These are phyloP conservation scores for Melanotaenia parkinsoni DNA, from an alignment of 2,797 vertebrate species.

Conservation along the genomic window DNA sequence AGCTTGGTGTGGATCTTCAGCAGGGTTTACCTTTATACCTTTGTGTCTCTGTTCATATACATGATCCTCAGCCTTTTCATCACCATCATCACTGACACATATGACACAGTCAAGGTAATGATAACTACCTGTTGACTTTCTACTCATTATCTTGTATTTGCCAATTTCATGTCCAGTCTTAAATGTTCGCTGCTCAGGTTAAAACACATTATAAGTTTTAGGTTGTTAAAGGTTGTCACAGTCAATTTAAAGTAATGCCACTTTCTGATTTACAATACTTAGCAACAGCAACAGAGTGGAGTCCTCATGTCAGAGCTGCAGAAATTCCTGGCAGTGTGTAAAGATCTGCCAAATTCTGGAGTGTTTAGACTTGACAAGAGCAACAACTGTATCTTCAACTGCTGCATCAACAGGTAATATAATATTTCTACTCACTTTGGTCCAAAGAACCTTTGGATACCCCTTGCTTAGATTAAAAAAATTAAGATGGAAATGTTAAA, in stretches of 20 bases:
- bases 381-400: slow-evolving; percentile 56
- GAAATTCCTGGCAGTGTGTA: slow-evolving; percentile 88
- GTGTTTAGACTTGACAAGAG: slow-evolving; percentile 85
- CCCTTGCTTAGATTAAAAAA: not conserved
- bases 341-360: slow-evolving; percentile 91
- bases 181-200: not conserved
- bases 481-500: not conserved
- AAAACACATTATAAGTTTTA: not conserved
- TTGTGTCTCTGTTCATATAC: slow-evolving; percentile 84
- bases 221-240: not conserved
- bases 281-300: slow-evolving; percentile 91
- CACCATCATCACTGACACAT: slow-evolving; percentile 92
- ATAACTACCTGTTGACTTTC: not conserved
- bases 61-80: slow-evolving; percentile 86
- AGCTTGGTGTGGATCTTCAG: slow-evolving; percentile 93
- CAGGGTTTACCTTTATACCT: slow-evolving; percentile 89
- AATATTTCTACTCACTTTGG: not conserved
- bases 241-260: not conserved
- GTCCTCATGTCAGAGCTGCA: slow-evolving; percentile 87
- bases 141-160: not conserved
- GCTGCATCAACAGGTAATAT: slow-evolving; percentile 76
- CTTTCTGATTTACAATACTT: slow-evolving; percentile 3
- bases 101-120: slow-evolving; percentile 94
- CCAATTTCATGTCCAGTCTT: not conserved
- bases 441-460: not conserved